These are phyloP conservation scores for Spodoptera littoralis DNA, from an alignment of 2,888 invertebrate genomes.

Conservation along the genomic window DNA sequence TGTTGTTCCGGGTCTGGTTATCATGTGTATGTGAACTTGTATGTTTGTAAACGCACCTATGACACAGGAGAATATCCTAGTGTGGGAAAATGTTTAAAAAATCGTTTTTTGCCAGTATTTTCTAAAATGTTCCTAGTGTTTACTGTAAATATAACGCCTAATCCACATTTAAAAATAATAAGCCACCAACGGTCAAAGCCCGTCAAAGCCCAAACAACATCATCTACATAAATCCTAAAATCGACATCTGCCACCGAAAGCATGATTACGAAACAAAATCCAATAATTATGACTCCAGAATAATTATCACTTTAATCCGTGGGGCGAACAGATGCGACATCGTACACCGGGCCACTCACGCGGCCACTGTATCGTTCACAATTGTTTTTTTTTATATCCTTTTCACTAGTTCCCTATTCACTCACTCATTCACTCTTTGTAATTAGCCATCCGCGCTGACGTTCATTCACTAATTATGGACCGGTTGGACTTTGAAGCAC, in stretches of 20 bases:
- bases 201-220: neutral
- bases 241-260: constrained; percentile 53
- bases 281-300: constrained; percentile 86
- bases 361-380: constrained; percentile 87
- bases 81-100: no score
- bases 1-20: no score
- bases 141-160: no score
- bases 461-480: constrained; percentile 82
- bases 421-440: constrained; percentile 71
- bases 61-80: no score
- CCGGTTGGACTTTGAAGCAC: constrained; percentile 69
- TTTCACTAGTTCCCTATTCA: constrained; percentile 83
- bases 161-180: no score
- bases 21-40: no score
- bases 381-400: constrained; percentile 77
- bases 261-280: constrained; percentile 74
- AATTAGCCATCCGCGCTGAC: constrained; percentile 81
- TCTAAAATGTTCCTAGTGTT: no score
- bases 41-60: no score
- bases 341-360: constrained; percentile 84
- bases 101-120: no score
- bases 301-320: constrained; percentile 87
- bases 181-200: no score
- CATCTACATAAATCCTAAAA: constrained; percentile 18
- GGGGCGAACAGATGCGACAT: constrained; percentile 85